A percentile compares a stretch with the other conserved stretches of the same genome.
Evolutionary conservation across 1,140 invertebrate species (phyloP).

Genomic region (Meloidogyne hapla): DNA sequence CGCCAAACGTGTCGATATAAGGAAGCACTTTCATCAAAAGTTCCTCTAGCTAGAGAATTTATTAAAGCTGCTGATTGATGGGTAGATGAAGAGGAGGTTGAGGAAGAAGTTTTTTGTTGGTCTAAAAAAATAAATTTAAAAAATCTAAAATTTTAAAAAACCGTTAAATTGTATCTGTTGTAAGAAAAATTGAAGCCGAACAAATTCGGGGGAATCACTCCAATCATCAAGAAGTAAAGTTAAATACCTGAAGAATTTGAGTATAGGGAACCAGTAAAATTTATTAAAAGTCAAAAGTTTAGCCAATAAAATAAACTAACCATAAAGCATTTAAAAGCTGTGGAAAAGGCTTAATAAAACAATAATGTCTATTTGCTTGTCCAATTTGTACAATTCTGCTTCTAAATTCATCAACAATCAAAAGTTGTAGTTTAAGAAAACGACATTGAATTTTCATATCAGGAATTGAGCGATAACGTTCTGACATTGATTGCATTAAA

Average conservation of each 20-base stretch:
- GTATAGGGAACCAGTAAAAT: too few relatives aligned
- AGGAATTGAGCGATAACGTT: slow-evolving; percentile 41
- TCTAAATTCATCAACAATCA: slow-evolving; percentile 50
- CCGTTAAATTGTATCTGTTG: slow-evolving; percentile 15
- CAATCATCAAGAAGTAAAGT: slow-evolving; percentile 47
- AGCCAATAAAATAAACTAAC: slow-evolving; percentile 23
- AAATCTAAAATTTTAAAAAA: neutral
- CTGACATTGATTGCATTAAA: slow-evolving; percentile 51
- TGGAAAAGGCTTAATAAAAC: slow-evolving; percentile 39
- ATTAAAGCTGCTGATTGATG: neutral
- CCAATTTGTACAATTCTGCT: slow-evolving; percentile 42
- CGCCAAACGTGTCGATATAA: slow-evolving; percentile 50
- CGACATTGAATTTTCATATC: slow-evolving; percentile 41
- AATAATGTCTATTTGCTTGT: slow-evolving; percentile 8
- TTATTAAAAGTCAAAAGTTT: too few relatives aligned
- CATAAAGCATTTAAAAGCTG: slow-evolving; percentile 39
- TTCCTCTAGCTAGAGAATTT: slow-evolving; percentile 31
- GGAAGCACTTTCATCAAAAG: slow-evolving; percentile 43
- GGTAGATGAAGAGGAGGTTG: slow-evolving; percentile 1
- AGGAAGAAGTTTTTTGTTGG: neutral
- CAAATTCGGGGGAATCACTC: slow-evolving; percentile 44
- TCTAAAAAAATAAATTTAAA: neutral
- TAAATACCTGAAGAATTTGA: slow-evolving; percentile 38
- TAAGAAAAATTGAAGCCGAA: slow-evolving; percentile 34
- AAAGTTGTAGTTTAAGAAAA: slow-evolving; percentile 45